Percentiles rank a stretch among this genome's conserved stretches.
These are phyloP conservation scores for Chelon auratus DNA, from an alignment of 2,797 vertebrate species.

Conservation along the genomic window DNA sequence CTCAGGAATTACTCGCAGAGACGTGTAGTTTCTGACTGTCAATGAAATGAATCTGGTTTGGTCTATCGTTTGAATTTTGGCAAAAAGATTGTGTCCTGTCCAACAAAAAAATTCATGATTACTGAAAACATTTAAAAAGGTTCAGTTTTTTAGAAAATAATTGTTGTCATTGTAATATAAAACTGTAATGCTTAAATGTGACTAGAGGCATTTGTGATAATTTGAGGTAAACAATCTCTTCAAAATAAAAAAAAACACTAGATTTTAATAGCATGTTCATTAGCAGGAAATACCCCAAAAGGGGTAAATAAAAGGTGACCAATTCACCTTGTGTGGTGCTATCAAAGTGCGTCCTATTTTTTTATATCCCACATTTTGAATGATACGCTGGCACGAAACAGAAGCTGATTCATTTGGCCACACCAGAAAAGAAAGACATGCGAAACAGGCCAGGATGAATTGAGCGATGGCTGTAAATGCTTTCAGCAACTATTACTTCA, in stretches of 20 bases:
- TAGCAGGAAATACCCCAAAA: conserved; percentile 1
- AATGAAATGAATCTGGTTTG: conserved; percentile 41
- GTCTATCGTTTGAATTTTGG: background rate
- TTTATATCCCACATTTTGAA: conserved; percentile 18
- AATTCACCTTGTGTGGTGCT: conserved; percentile 8
- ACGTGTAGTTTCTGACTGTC: conserved; percentile 52
- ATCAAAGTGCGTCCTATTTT: conserved; percentile 14
- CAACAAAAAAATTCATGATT: background rate
- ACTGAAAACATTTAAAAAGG: too few relatives aligned
- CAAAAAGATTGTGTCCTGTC: background rate
- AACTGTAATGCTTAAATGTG: background rate
- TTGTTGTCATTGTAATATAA: background rate
- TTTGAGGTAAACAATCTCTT: background rate
- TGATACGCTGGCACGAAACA: conserved; percentile 20
- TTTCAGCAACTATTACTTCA: conserved; percentile 88
- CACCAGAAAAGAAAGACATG: conserved; percentile 53
- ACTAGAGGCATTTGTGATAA: background rate
- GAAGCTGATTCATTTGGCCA: conserved; percentile 61
- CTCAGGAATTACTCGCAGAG: conserved; percentile 70
- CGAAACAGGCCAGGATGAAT: conserved; percentile 66
- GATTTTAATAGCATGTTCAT: conserved; percentile 1
- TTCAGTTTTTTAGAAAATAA: background rate
- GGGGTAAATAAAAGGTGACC: conserved; percentile 10
- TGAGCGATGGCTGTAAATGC: conserved; percentile 83
- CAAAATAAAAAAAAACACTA: background rate